These are phyloP conservation scores for Callithrix jacchus DNA, from an alignment of 2,113 vertebrate genomes.

Conservation along the genomic window DNA sequence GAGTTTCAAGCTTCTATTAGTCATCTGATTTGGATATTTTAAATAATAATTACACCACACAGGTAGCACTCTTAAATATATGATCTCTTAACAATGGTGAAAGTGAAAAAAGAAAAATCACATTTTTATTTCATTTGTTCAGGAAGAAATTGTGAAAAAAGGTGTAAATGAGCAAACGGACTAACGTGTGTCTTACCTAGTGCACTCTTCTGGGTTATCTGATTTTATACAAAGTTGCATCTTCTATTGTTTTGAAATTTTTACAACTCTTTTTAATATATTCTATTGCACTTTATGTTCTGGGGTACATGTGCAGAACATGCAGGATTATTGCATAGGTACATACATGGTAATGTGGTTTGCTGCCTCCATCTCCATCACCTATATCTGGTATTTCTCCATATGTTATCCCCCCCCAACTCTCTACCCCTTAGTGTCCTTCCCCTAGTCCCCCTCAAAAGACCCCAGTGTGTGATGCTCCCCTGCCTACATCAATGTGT, in stretches of 20 bases:
- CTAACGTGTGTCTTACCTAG: background rate
- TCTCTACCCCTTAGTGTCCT: too few relatives aligned
- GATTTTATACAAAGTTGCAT: background rate
- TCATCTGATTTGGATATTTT: background rate
- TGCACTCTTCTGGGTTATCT: background rate
- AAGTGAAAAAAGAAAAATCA: background rate
- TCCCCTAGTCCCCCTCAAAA: too few relatives aligned
- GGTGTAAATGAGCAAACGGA: background rate
- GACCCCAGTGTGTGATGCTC: too few relatives aligned
- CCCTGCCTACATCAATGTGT: too few relatives aligned
- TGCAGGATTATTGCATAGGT: too few relatives aligned
- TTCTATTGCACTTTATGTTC: too few relatives aligned
- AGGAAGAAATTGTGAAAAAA: background rate
- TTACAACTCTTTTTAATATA: background rate
- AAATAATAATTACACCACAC: background rate
- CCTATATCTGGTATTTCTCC: too few relatives aligned
- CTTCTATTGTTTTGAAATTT: background rate
- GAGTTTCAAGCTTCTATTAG: background rate
- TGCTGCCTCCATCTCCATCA: too few relatives aligned
- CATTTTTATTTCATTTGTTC: background rate
- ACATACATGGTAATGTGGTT: too few relatives aligned
- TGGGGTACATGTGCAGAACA: too few relatives aligned
- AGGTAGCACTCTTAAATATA: background rate
- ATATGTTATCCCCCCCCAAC: too few relatives aligned
- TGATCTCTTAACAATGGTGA: background rate